Conservation (phyloP, 2,888 invertebrate genomes). For the Habrosyne pyritoides region DNA sequence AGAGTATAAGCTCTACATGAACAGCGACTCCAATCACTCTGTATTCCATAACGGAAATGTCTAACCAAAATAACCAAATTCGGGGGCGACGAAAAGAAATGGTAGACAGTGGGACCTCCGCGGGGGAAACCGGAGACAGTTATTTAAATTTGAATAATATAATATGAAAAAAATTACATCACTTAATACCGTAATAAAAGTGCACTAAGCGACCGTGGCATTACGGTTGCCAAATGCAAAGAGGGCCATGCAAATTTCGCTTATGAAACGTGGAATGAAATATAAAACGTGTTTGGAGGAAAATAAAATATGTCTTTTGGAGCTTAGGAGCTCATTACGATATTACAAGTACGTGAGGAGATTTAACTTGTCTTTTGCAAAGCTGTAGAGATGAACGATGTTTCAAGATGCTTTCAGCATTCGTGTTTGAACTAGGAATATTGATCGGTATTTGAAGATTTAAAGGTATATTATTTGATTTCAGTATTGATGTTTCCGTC, state of each 20-base stretch:
- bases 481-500: not conserved
- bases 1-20: not conserved
- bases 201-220: slow-evolving; percentile 83
- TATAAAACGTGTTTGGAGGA: slow-evolving; percentile 77
- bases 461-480: too few species aligned
- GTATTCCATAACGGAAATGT: slow-evolving; percentile 61
- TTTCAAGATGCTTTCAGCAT: slow-evolving; percentile 27
- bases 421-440: not conserved
- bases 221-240: slow-evolving; percentile 78
- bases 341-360: slow-evolving; percentile 79
- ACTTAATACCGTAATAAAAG: slow-evolving; percentile 85
- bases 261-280: slow-evolving; percentile 83
- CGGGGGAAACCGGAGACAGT: slow-evolving; percentile 83
- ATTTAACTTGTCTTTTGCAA: slow-evolving; percentile 66
- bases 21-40: slow-evolving; percentile 43
- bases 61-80: slow-evolving; percentile 78
- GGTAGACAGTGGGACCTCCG: slow-evolving; percentile 69
- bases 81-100: slow-evolving; percentile 77
- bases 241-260: slow-evolving; percentile 78
- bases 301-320: slow-evolving; percentile 78
- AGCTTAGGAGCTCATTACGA: slow-evolving; percentile 78
- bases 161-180: slow-evolving; percentile 85
- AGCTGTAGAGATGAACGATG: slow-evolving; percentile 51
- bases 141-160: slow-evolving; percentile 85
- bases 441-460: not conserved